Evolutionary conservation across 1,140 invertebrate genomes (phyloP).

Genomic region (Maniola jurtina): DNA sequence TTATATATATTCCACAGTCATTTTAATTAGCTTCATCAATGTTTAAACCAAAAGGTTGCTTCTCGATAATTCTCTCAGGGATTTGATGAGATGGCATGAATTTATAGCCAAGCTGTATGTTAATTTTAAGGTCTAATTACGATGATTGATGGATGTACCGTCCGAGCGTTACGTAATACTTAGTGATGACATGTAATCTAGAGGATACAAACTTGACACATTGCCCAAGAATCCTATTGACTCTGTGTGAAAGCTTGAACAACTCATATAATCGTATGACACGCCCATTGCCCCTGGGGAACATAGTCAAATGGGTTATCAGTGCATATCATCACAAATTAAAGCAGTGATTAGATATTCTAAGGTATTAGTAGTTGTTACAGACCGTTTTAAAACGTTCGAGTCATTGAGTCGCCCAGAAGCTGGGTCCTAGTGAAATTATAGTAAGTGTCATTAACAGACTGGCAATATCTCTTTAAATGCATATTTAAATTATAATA

Average conservation of each 20-base stretch:
- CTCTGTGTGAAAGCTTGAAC: constrained; percentile 56
- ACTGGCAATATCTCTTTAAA: constrained; percentile 77
- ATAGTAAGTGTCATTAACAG: constrained; percentile 75
- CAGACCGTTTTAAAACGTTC: constrained; percentile 72
- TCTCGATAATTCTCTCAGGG: constrained; percentile 68
- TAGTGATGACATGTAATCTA: constrained; percentile 70
- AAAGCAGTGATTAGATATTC: constrained; percentile 76
- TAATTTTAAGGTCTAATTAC: constrained; percentile 75
- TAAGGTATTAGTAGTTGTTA: constrained; percentile 79
- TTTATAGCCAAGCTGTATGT: constrained; percentile 75
- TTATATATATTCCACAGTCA: constrained; percentile 77
- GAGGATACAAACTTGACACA: constrained; percentile 63
- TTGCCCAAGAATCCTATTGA: constrained; percentile 60
- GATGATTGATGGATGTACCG: constrained; percentile 75
- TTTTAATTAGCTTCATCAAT: constrained; percentile 64
- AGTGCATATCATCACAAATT: constrained; percentile 79
- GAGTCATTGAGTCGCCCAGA: constrained; percentile 73
- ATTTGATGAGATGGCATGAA: constrained; percentile 73
- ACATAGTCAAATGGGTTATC: constrained; percentile 71
- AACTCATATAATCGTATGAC: constrained; percentile 57
- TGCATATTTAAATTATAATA: constrained; percentile 75
- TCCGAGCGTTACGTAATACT: constrained; percentile 72
- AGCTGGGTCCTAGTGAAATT: constrained; percentile 76
- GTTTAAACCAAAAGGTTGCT: constrained; percentile 75
- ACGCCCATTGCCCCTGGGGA: constrained; percentile 58